Evolutionary conservation across 2,797 vertebrate genomes (phyloP), one percentile per base, ranked within the genome.

Genomic region (Bovichtus diacanthus): DNA sequence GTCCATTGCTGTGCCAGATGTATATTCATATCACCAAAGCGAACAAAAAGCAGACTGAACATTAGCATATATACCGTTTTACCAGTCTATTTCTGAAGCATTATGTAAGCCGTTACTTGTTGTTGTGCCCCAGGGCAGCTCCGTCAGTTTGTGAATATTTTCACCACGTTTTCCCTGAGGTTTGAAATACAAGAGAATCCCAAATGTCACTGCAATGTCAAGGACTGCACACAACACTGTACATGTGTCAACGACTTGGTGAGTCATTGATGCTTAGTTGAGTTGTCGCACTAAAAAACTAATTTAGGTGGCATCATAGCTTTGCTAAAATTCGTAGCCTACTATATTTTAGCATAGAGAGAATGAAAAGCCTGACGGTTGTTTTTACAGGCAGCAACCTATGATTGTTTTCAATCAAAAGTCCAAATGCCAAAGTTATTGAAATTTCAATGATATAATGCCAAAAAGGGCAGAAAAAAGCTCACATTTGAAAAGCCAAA

Each of bases 131-230:
- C 16, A 2, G 19, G n/a, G 1, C 54, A 27, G 18, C 50, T 27
- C 44, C 47, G 46, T 31, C 27, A 34, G 23, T 50, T 36, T 29
- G 43, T 27, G 18, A 38, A 34, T 27, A 29, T 54, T 36, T 73
- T 44, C 61, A 41, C 10, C 23, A 29, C 3, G 44, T 75, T 58
- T n/a, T 61, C n/a, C 59, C 16, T 0, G 11, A 59, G 43, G 60
- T 18, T 10, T 1, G 5, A 64, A 47, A 75, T 18, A 38, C 15
- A 10, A 62, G 5, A 27, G 27, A 21, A 51, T 69, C 54, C 15
- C 19, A 6, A 56, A 72, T 36, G 50, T 64, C 62, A 49, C 63
- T 75, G 68, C 46, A 70, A 49, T 69, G 50, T 78, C 61, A 50
- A 39, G 4, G 19, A 9, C 69, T n/a, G n/a, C n/a, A n/a, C n/a